Base-by-base conservation (phyloP, 2,888 invertebrate species). In the Drosophila neutralis region DNA sequence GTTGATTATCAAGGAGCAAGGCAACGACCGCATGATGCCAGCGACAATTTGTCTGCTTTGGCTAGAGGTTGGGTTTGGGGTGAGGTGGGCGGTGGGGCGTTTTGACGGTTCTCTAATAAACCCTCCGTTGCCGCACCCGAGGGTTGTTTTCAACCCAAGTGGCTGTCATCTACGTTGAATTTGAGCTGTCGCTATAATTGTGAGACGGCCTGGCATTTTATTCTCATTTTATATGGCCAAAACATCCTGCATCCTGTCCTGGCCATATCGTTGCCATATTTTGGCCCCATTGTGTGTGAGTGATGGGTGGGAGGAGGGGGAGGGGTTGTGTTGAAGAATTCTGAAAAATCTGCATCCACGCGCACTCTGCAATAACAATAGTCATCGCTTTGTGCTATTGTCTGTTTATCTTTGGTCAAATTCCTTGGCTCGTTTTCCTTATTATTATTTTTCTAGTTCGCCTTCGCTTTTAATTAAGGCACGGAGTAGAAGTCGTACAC, bases 321-420 rank as follows among this genome's bases (percentile, higher is more conserved):
- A 29, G 38, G 15, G 24, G 24, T 15, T 48, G 10, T 18, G 10
- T 24, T n/a, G 15, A 36, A 33, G 71, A 78, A 73, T 78, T 87
- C 70, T 73, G 56, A 83, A 82, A 86, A 86, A 78, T 82, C 88
- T 83, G 78, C 76, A 73, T 69, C 74, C 67, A 54, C 59, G 33
- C 53, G 35, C 59, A 58, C 49, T 59, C 38, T 53, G 65, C 58
- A 68, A 89, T 67, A 87, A 85, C 84, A 85, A 85, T 87, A 76
- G 79, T 76, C 82, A 61, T 48, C 78, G 72, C 69, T 57, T 73
- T 64, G 69, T 61, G 72, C 82, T 56, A 80, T 90, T 90, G 90
- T 90, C 78, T 82, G 90, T 90, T 89, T 89, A 90, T 89, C 89
- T 90, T 83, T 76, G 74, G 65, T 36, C 53, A 80, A 80, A 78